Base-by-base conservation (phyloP, 1,140 invertebrate species). In the Brachionus calyciflorus region DNA sequence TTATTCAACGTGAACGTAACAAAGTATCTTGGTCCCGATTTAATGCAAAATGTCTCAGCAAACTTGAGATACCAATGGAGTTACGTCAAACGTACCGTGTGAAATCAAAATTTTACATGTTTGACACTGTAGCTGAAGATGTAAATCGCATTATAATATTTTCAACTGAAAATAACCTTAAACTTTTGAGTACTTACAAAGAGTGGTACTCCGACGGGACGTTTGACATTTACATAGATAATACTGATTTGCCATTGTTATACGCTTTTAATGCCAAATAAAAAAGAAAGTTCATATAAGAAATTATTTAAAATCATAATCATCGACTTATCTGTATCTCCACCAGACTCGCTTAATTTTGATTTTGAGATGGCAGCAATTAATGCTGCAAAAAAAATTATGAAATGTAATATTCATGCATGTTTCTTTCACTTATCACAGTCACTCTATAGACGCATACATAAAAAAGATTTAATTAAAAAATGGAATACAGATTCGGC, bases 371-470 rank as follows among this genome's bases (percentile, higher is more conserved):
- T 30, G 14, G 51, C 51, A 24, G 24, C 51, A 14, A 55, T 55
- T 26, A 55, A 55, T 28, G 51, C 51, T 26, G 7, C 28, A 21
- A 55, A 28, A 55, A 24, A 12, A 14, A 55, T 55, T 9, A 26
- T 30, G 12, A 12, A 55, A 26, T 55, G 51, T 55, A 28, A 55
- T 26, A 55, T 55, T 30, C 28, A 55, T 55, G 51, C 19, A 24
- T 55, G 51, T 26, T 55, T 55, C 28, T 55, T 55, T 55, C 51
- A 55, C 28, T 24, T 55, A 26, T 55, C 19, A 26, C 51, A 55
- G 28, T 21, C 51, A 28, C 28, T 55, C 28, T 55, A 24, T 19
- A 19, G 51, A 26, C 51, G 51, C 14, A 28, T 55, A 26, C 51
- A 55, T 14, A 55, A n/a, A n/a, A n/a, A n/a, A n/a, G n/a, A 55